Evolutionary conservation across 2,888 invertebrate species (phyloP).

Genomic region (Venusia cambrica): DNA sequence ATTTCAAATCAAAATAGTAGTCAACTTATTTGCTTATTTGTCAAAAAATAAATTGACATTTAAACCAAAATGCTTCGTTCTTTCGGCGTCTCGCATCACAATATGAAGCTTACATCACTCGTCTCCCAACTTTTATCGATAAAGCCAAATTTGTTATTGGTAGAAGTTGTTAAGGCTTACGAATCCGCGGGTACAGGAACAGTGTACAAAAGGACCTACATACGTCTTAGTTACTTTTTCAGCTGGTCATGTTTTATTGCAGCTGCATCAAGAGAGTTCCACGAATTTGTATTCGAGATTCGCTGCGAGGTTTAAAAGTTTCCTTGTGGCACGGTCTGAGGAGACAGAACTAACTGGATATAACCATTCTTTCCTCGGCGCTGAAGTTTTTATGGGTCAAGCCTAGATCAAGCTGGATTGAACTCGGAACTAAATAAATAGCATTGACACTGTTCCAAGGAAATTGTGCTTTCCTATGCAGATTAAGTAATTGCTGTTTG

Average conservation of each 20-base stretch:
- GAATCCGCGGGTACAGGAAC: too few relatives aligned
- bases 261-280: conserved; percentile 45
- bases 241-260: conserved; percentile 45
- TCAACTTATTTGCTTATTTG: too few relatives aligned
- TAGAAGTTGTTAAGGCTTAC: conserved; percentile 36
- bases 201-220: conserved; percentile 35
- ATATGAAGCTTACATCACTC: too few relatives aligned
- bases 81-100: too few relatives aligned
- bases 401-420: conserved; percentile 66
- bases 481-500: conserved; percentile 29
- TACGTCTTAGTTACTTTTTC: conserved; percentile 46
- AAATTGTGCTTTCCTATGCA: conserved; percentile 38
- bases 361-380: conserved; percentile 59
- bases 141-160: not conserved
- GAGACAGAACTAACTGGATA: conserved; percentile 68
- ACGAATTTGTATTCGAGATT: conserved; percentile 64
- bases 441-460: conserved; percentile 37
- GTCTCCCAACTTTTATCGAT: too few relatives aligned
- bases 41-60: too few relatives aligned
- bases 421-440: conserved; percentile 42
- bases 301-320: conserved; percentile 61
- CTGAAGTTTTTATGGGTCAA: conserved; percentile 73
- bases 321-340: conserved; percentile 60
- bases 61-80: too few relatives aligned
- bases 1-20: too few relatives aligned